Percentiles rank a stretch among this genome's conserved stretches.
Conservation (phyloP, 2,888 invertebrate genomes). For the Watsonalla binaria region DNA sequence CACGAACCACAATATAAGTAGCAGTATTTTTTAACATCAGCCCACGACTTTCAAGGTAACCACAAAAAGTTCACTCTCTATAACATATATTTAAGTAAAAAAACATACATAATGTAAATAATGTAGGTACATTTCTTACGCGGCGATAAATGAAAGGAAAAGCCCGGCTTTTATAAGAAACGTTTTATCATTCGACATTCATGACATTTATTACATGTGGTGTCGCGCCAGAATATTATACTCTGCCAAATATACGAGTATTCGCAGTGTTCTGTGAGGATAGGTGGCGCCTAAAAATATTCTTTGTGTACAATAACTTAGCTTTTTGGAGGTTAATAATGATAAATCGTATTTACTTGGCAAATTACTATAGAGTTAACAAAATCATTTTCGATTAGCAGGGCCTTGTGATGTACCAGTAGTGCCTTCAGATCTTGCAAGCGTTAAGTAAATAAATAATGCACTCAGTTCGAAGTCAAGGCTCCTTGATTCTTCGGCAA, state of each 20-base stretch:
- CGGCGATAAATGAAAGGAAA: slow-evolving; percentile 15
- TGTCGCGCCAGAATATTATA: not conserved
- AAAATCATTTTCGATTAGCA: not conserved
- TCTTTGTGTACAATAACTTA: not conserved
- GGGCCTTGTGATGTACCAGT: slow-evolving; percentile 1
- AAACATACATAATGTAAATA: too few relatives aligned
- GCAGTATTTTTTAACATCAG: too few relatives aligned
- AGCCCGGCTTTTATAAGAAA: slow-evolving; percentile 18
- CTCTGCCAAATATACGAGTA: not conserved
- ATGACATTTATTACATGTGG: not conserved
- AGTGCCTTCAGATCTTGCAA: too few relatives aligned
- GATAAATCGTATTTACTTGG: not conserved
- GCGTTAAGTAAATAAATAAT: slow-evolving; percentile 20
- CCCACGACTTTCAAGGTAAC: too few relatives aligned
- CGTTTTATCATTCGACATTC: slow-evolving; percentile 7
- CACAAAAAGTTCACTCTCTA: not conserved
- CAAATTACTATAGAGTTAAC: not conserved
- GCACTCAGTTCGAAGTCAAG: slow-evolving; percentile 38
- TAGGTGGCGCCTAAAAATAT: not conserved
- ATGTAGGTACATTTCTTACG: not conserved
- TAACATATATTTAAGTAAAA: too few relatives aligned
- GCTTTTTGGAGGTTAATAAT: not conserved
- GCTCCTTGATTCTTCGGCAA: slow-evolving; percentile 30
- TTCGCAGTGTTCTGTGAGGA: not conserved
- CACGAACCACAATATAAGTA: too few relatives aligned